phyloP scores from a whole-genome alignment of 2,113 vertebrate species.

The Gadus macrocephalus region DNA sequence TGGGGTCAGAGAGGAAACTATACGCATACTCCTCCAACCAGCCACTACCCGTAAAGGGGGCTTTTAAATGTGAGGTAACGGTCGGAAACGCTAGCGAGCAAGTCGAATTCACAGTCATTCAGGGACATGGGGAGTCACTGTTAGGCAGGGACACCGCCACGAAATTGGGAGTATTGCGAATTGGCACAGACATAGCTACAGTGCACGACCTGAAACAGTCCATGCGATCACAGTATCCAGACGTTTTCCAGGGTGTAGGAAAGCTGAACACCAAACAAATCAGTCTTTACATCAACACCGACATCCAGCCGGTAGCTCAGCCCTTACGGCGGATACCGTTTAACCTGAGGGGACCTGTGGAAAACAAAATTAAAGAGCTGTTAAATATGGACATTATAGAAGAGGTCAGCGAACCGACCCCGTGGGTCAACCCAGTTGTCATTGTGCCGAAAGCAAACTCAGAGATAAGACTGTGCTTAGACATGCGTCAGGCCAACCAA shows the following conservation, averaged over 20 bases:
- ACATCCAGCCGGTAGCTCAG: too few species aligned
- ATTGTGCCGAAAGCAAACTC: slow-evolving; percentile 20
- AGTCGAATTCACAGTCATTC: too few species aligned
- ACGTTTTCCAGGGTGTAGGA: too few species aligned
- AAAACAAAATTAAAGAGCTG: slow-evolving; percentile 18
- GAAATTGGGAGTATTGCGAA: too few species aligned
- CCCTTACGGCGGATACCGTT: slow-evolving; percentile 1
- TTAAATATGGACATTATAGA: slow-evolving; percentile 28
- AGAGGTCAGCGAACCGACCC: slow-evolving; percentile 5
- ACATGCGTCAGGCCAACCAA: slow-evolving; percentile 27
- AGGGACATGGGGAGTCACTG: too few species aligned
- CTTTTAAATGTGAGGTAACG: slow-evolving; percentile 23
- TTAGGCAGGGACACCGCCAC: too few species aligned
- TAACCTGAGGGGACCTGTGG: slow-evolving; percentile 9
- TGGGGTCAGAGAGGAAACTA: too few species aligned
- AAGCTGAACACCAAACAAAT: too few species aligned
- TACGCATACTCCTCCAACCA: not conserved
- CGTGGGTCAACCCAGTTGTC: slow-evolving; percentile 31
- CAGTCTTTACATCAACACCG: too few species aligned
- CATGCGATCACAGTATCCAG: too few species aligned
- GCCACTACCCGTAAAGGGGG: slow-evolving; percentile 3
- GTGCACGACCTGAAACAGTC: too few species aligned
- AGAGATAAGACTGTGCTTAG: slow-evolving; percentile 30
- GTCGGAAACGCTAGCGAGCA: not conserved
- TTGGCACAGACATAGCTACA: too few species aligned